Percentiles rank a stretch among this genome's conserved stretches.
Evolutionary conservation across 2,888 invertebrate genomes (phyloP).

Genomic region (Megalurothrips usitatus): DNA sequence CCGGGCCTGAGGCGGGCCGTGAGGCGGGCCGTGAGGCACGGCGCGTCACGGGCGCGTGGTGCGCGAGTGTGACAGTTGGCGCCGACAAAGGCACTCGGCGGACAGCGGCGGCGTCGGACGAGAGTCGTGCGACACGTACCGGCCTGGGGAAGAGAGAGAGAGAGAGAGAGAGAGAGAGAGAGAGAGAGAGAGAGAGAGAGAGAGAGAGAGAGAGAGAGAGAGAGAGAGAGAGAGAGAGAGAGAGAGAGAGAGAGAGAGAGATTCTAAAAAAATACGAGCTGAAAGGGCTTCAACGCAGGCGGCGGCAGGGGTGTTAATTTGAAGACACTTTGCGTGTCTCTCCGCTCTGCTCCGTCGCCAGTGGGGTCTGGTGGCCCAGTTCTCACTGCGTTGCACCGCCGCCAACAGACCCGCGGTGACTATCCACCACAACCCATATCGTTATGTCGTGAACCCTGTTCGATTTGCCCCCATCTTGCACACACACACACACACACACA

Average conservation of each 20-base stretch:
- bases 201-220: constrained; percentile 31
- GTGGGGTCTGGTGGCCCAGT: neutral
- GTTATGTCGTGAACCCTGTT: too few relatives aligned
- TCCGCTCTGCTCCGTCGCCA: constrained; percentile 31
- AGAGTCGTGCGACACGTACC: constrained; percentile 27
- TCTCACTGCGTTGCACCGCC: too few relatives aligned
- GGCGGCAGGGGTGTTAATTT: neutral
- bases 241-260: constrained; percentile 27
- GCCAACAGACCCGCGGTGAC: too few relatives aligned
- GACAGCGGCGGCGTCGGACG: constrained; percentile 18
- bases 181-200: constrained; percentile 31
- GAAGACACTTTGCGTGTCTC: constrained; percentile 31
- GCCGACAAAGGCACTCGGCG: constrained; percentile 28
- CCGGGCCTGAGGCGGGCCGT: neutral
- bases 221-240: constrained; percentile 35
- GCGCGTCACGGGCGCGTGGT: constrained; percentile 29
- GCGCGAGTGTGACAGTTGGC: constrained; percentile 31
- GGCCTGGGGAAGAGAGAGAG: constrained; percentile 16
- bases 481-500: too few relatives aligned
- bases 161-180: constrained; percentile 32
- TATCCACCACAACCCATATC: too few relatives aligned
- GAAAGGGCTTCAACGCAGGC: constrained; percentile 36
- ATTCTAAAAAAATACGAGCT: constrained; percentile 34
- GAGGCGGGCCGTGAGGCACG: neutral
- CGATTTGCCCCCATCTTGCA: too few relatives aligned